Base-by-base conservation (phyloP, 1,140 invertebrate genomes). In the Megalonaias nervosa region DNA sequence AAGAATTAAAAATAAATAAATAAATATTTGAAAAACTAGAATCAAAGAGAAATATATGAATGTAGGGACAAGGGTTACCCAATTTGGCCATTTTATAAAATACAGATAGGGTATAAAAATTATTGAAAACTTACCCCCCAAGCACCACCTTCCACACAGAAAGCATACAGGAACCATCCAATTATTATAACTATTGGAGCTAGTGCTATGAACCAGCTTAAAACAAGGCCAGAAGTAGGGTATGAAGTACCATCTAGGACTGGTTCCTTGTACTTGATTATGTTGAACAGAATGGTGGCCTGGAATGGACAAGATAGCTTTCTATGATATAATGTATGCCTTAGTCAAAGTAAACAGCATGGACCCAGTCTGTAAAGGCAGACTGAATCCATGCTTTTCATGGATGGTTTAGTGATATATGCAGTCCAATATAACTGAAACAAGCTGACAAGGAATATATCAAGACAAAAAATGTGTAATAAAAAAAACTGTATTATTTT, bases 201-300 rank as follows among this genome's bases (percentile, higher is more conserved):
- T 17, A 91, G 77, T 3, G 88, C 89, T 68, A 96, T 92, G 4
- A 93, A 89, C 95, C 95, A 96, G 12, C 95, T 95, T n/a, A 95
- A 92, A 1, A 93, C 92, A 84, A 95, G 94, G 0, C 95, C 95
- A 94, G 95, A 96, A 81, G 92, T 89, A 0, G 95, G 95, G 87
- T 95, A 96, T 11, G 94, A 92, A 81, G 94, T 95, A 23, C 80
- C 82, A 74, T 86, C 81, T 11, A 83, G 79, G 13, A 80, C 81
- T 19, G 87, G 87, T 55, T 86, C 82, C 69, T 85, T 94, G 87
- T 96, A 96, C 83, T 95, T 94, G 23, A 96, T 92, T 93, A 94
- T 95, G 84, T 95, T 96, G 90, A 96, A 95, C 69, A 95, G 93
- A 23, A 96, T 90, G 48, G 96, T 96, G 74, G 95, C 94, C 94